Evolutionary conservation across 2,113 vertebrate species (phyloP).

Genomic region (Melanerpes formicivorus): DNA sequence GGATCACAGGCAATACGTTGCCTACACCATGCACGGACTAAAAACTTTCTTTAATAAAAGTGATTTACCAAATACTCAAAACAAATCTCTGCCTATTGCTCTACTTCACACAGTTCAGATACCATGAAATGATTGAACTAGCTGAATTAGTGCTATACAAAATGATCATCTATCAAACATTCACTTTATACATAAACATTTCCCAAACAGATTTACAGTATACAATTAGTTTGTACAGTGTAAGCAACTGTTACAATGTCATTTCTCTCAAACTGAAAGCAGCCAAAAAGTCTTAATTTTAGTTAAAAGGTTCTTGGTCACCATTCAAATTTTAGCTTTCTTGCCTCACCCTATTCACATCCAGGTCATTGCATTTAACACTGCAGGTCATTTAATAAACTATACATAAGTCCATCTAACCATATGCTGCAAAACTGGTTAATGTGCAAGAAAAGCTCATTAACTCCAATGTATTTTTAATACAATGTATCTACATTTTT

Average conservation of each 20-base stretch:
- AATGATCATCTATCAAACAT: conserved; percentile 68
- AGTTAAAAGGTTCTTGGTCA: conserved; percentile 19
- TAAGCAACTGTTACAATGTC: conserved; percentile 45
- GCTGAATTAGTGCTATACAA: conserved; percentile 67
- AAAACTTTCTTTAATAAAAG: conserved; percentile 13
- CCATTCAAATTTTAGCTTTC: background rate
- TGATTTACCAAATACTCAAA: conserved; percentile 37
- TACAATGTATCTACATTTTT: conserved; percentile 66
- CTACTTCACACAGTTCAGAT: conserved; percentile 55
- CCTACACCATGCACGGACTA: conserved; percentile 8
- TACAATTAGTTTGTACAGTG: conserved; percentile 57
- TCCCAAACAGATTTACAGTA: conserved; percentile 63
- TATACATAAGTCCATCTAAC: background rate
- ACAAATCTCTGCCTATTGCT: conserved; percentile 38
- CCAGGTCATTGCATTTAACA: background rate
- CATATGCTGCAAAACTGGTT: background rate
- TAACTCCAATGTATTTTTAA: conserved; percentile 29
- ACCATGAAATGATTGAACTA: conserved; percentile 51
- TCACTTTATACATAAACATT: conserved; percentile 67
- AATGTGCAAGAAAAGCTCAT: conserved; percentile 49
- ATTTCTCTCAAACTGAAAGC: conserved; percentile 42
- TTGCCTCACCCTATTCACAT: background rate
- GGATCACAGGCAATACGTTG: background rate
- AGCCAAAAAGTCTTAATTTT: conserved; percentile 7
- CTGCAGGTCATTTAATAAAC: background rate